These are phyloP conservation scores for Hypsopygia costalis DNA, from an alignment of 2,888 invertebrate genomes.

Conservation along the genomic window DNA sequence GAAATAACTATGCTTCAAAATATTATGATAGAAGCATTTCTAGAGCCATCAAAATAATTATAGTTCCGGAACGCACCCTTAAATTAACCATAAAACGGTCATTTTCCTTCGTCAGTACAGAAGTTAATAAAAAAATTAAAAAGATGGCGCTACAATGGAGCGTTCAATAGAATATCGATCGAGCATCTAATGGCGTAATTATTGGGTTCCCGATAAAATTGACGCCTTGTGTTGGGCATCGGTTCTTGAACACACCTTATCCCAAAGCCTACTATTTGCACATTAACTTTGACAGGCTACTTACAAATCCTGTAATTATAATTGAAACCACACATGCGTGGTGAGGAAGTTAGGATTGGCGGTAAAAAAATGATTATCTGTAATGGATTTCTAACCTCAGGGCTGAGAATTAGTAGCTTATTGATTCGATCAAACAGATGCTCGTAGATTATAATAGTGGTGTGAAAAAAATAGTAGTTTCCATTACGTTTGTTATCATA, in stretches of 20 bases:
- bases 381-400: constrained; percentile 58
- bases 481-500: too few relatives aligned
- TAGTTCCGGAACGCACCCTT: constrained; percentile 39
- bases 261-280: constrained; percentile 70
- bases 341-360: constrained; percentile 44
- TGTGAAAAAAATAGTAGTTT: constrained; percentile 6
- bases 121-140: constrained; percentile 29
- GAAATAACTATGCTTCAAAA: constrained; percentile 27
- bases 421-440: constrained; percentile 59
- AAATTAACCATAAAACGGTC: constrained; percentile 27
- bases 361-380: constrained; percentile 43
- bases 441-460: constrained; percentile 16
- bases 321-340: constrained; percentile 55
- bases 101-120: constrained; percentile 16
- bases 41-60: constrained; percentile 60
- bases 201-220: constrained; percentile 67
- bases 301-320: constrained; percentile 72
- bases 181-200: constrained; percentile 73
- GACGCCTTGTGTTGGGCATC: constrained; percentile 60
- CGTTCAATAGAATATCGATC: constrained; percentile 73
- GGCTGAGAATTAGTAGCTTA: constrained; percentile 49
- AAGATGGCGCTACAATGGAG: constrained; percentile 44
- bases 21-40: constrained; percentile 63
- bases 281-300: constrained; percentile 76
- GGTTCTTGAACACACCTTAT: constrained; percentile 47